phyloP scores from a whole-genome alignment of 2,797 vertebrate genomes.

The Semotilus atromaculatus region DNA sequence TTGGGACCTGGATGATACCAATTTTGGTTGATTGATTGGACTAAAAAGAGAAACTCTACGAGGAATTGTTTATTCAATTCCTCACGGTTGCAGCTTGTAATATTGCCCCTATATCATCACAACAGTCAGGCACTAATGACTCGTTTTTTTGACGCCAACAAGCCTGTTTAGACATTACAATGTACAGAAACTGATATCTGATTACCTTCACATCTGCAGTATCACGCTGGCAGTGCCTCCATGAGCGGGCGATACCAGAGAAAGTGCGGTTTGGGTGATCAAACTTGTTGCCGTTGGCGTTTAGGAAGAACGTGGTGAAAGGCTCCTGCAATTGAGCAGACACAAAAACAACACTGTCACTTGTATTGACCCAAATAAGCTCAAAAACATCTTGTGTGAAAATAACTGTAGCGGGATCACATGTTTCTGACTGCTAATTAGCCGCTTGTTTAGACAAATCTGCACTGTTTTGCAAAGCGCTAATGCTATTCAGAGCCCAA shows the following conservation, averaged over 20 bases:
- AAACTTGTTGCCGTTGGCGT: conserved; percentile 91
- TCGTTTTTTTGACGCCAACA: background rate
- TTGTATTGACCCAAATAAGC: conserved; percentile 38
- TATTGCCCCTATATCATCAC: background rate
- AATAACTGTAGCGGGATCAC: background rate
- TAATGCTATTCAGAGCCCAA: conserved; percentile 48
- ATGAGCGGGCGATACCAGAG: conserved; percentile 88
- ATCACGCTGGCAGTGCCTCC: conserved; percentile 96
- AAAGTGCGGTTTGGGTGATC: conserved; percentile 95
- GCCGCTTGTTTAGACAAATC: conserved; percentile 55
- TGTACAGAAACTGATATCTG: background rate
- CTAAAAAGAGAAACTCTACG: background rate
- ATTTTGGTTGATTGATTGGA: background rate
- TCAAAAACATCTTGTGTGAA: conserved; percentile 37
- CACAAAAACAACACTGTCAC: conserved; percentile 45
- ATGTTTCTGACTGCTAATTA: conserved; percentile 56
- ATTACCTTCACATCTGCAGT: conserved; percentile 95
- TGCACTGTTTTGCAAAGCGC: conserved; percentile 3
- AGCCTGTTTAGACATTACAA: background rate
- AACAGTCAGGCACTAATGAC: conserved; percentile 24
- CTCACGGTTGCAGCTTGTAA: background rate
- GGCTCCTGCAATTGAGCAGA: conserved; percentile 83
- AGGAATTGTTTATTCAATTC: background rate
- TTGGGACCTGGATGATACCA: background rate
- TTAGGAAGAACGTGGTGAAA: conserved; percentile 94